Conservation (phyloP, 2,888 invertebrate genomes). For the Lycophotia porphyrea region DNA sequence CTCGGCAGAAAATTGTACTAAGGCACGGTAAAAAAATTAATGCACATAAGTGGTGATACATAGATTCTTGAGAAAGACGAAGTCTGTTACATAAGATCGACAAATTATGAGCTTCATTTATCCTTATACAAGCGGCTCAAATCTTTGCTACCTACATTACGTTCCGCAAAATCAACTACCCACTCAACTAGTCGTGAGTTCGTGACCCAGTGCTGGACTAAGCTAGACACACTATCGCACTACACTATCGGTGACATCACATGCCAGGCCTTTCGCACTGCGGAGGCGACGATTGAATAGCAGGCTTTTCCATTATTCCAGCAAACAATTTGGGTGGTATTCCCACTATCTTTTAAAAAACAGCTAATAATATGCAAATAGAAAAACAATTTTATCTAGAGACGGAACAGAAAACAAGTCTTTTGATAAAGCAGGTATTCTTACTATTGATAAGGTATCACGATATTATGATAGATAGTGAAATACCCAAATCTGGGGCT, state of each 20-base stretch:
- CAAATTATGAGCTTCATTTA: background rate
- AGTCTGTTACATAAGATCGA: background rate
- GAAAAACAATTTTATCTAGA: slow-evolving; percentile 54
- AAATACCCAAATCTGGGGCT: slow-evolving; percentile 52
- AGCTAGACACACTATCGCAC: too few species aligned
- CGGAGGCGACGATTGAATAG: too few species aligned
- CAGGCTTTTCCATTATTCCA: background rate
- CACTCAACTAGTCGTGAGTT: background rate
- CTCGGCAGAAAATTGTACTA: too few species aligned
- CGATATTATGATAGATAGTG: slow-evolving; percentile 48
- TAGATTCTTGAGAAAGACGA: background rate
- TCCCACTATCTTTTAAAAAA: background rate
- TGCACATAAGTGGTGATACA: background rate
- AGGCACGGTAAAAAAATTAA: background rate
- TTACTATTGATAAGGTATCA: slow-evolving; percentile 56
- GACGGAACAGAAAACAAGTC: slow-evolving; percentile 53
- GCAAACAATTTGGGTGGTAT: slow-evolving; percentile 15
- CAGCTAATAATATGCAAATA: slow-evolving; percentile 40
- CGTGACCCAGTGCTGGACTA: background rate
- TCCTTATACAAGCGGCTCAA: background rate
- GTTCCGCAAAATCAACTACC: slow-evolving; percentile 4
- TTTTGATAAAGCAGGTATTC: slow-evolving; percentile 52
- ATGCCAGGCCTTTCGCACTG: background rate
- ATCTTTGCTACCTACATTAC: background rate
- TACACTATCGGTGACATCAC: slow-evolving; percentile 26